Evolutionary conservation across 2,888 invertebrate species (phyloP).

Genomic region (Eupelmus urozonus): DNA sequence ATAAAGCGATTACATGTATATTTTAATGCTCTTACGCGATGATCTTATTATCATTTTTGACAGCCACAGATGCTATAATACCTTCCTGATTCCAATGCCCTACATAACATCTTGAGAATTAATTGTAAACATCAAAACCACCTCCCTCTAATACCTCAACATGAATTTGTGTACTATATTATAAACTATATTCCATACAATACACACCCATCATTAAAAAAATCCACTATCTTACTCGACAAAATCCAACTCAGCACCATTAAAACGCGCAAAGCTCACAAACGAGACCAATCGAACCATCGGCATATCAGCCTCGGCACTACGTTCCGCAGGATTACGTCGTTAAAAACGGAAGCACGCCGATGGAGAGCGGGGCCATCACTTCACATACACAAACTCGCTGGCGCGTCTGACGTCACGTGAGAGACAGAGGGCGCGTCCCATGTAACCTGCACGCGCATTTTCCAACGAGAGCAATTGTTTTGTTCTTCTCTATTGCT

Average conservation of each 20-base stretch:
- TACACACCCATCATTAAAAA: too few relatives aligned
- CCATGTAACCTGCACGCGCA: slow-evolving; percentile 60
- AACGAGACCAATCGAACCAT: not conserved
- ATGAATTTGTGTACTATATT: too few relatives aligned
- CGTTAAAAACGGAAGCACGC: slow-evolving; percentile 57
- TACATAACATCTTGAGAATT: too few relatives aligned
- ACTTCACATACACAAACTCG: too few relatives aligned
- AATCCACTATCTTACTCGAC: too few relatives aligned
- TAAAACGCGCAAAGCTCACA: slow-evolving; percentile 39
- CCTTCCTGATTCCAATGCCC: too few relatives aligned
- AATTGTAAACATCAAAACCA: too few relatives aligned
- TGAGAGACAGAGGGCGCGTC: slow-evolving; percentile 65
- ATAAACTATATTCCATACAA: too few relatives aligned
- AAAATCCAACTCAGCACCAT: not conserved
- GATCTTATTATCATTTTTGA: slow-evolving; percentile 12
- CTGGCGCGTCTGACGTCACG: slow-evolving; percentile 62
- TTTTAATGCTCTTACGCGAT: not conserved
- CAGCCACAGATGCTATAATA: not conserved
- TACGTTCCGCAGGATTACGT: slow-evolving; percentile 34
- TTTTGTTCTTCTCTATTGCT: slow-evolving; percentile 42
- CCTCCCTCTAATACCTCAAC: too few relatives aligned
- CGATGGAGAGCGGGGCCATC: slow-evolving; percentile 64
- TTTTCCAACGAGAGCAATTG: slow-evolving; percentile 68
- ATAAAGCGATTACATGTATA: slow-evolving; percentile 15
- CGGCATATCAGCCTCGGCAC: slow-evolving; percentile 8